These are phyloP conservation scores for Patella ulyssiponensis DNA, from an alignment of 2,888 invertebrate species.

Conservation along the genomic window DNA sequence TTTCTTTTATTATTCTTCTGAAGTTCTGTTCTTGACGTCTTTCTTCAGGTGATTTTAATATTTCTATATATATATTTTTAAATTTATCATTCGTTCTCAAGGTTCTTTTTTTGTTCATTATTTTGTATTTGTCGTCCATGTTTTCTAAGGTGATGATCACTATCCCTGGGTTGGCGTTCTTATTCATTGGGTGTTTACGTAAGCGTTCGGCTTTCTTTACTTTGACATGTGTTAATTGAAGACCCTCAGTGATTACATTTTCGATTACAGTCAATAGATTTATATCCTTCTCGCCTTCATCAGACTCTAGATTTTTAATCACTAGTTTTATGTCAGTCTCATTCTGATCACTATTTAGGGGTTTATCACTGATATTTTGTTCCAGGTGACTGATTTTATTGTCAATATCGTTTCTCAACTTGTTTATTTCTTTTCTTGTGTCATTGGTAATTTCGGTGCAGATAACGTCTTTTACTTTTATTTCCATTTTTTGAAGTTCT, in stretches of 20 bases:
- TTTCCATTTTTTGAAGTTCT: neutral
- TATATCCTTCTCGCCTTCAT: neutral
- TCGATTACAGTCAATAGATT: neutral
- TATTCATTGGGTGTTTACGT: neutral
- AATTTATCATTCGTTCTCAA: neutral
- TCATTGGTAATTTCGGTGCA: neutral
- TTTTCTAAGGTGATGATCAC: neutral
- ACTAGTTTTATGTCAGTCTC: neutral
- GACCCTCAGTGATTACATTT: neutral
- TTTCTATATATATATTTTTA: neutral
- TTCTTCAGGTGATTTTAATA: neutral
- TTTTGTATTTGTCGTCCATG: neutral
- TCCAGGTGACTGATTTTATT: neutral
- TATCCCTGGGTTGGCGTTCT: neutral
- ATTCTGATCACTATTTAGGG: neutral
- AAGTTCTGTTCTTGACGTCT: neutral
- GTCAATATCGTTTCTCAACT: neutral
- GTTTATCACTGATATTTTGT: neutral
- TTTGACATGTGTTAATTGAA: neutral
- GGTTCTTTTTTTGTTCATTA: neutral
- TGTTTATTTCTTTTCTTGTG: neutral
- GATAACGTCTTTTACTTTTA: conserved; percentile 1
- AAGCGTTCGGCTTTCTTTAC: neutral
- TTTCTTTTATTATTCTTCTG: neutral
- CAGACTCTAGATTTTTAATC: conserved; percentile 1